Conservation (phyloP, 1,140 invertebrate species). For the Euura lappo region DNA sequence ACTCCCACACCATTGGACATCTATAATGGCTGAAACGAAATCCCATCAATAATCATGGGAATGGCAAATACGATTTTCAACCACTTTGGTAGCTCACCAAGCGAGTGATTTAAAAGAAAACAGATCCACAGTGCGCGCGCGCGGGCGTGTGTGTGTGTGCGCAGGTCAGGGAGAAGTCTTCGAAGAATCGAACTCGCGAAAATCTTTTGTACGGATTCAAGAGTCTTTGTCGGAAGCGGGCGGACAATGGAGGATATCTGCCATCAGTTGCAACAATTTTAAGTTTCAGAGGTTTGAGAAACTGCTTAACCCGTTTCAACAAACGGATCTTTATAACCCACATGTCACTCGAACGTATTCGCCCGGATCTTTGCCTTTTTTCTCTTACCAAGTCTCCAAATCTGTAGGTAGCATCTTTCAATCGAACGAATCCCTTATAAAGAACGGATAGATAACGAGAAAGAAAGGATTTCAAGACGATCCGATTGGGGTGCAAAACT, state of each 20-base stretch:
- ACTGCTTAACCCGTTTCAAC: conserved; percentile 39
- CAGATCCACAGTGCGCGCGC: neutral
- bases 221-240: neutral
- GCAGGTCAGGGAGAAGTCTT: conserved; percentile 16
- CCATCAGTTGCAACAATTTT: conserved; percentile 10
- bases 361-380: neutral
- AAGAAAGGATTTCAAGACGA: no score
- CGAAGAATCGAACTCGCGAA: conserved; percentile 41
- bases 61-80: conserved; percentile 52
- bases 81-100: conserved; percentile 31
- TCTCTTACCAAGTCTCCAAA: no score
- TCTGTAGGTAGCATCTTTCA: no score
- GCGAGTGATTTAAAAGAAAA: conserved; percentile 36
- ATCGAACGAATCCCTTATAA: no score
- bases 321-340: neutral
- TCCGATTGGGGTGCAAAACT: no score
- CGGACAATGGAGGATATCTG: conserved; percentile 13
- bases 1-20: conserved; percentile 48
- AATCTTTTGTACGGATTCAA: conserved; percentile 37
- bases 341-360: neutral
- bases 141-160: neutral
- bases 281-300: conserved; percentile 9
- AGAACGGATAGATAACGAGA: no score
- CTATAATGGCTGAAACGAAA: conserved; percentile 35
- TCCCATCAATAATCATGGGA: conserved; percentile 52